phyloP scores from a whole-genome alignment of 2,888 invertebrate species.

The Craniophora ligustri region DNA sequence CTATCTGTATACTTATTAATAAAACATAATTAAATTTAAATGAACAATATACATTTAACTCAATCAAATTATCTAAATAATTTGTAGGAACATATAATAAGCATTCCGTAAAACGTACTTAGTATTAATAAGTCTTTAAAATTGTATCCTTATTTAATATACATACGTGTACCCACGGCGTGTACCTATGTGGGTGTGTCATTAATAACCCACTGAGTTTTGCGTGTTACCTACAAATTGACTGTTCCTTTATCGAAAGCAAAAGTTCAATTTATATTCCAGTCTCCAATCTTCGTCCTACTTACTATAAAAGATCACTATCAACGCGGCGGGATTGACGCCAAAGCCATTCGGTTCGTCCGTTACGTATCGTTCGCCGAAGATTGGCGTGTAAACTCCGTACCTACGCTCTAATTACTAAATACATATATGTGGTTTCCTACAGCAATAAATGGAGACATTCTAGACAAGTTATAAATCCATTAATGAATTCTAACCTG shows the following conservation, averaged over 20 bases:
- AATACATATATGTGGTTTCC: conserved; percentile 7
- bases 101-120: no score
- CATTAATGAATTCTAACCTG: not conserved
- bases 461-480: no score
- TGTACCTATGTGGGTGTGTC: no score
- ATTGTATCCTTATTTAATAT: no score
- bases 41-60: no score
- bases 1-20: no score
- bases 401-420: conserved; percentile 26
- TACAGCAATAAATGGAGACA: not conserved
- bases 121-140: no score
- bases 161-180: no score
- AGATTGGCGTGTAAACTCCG: conserved; percentile 31
- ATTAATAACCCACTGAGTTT: no score
- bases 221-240: conserved; percentile 6
- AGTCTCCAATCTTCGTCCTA: conserved; percentile 39
- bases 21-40: no score
- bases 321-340: conserved; percentile 35
- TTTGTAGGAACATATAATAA: no score
- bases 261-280: conserved; percentile 37
- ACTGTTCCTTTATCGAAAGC: conserved; percentile 26
- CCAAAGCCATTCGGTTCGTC: conserved; percentile 30
- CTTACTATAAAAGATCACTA: conserved; percentile 43
- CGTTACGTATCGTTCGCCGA: conserved; percentile 26
- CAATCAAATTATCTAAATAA: no score